Evolutionary conservation across 2,797 vertebrate species (phyloP), one percentile per base, ranked within the genome.

Genomic region (Gambusia yucatana): DNA sequence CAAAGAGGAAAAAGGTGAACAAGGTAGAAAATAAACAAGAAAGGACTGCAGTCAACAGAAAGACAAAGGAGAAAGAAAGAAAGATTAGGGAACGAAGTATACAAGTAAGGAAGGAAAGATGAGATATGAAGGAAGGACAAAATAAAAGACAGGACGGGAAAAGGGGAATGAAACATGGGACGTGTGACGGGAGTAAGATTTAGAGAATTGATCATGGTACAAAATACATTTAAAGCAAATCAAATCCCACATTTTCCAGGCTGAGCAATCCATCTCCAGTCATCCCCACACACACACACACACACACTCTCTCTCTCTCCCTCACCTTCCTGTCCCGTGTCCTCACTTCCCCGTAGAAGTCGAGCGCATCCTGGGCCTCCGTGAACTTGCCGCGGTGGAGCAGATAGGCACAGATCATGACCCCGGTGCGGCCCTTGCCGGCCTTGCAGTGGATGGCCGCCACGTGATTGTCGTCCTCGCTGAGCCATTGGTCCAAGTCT

Each of bases 391-490:
- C 93, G 79, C 98, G 97, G 95, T 99, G 98, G 91, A 99, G 97
- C 94, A 99, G 97, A 96, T 99, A 99, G 82, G 98, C 98, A 94
- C 98, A 99, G 94, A 99, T 99, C 98, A 99, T 99, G 87, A 99
- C 98, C 91, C 98, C 98, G 72, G 98, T 99, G 94, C 98, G 97
- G 89, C 98, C 98, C 96, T 99, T 99, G 93, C 98, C 98, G 72
- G 98, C 98, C 96, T 99, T 99, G 96, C 98, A 99, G 96, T 99
- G 98, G 94, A 99, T 99, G 94, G 98, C 98, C 80, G 98, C 98
- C 94, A 99, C 98, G 76, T 99, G 97, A 97, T 98, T 98, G 96
- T 98, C 98, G 78, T 99, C 97, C 95, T 99, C 98, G 92, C 98
- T 99, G 87, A 99, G 97, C 98, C 98, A 99, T 93, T 97, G 97